phyloP scores from a whole-genome alignment of 2,888 invertebrate genomes.

The Dyspetes luteomarginatus region DNA sequence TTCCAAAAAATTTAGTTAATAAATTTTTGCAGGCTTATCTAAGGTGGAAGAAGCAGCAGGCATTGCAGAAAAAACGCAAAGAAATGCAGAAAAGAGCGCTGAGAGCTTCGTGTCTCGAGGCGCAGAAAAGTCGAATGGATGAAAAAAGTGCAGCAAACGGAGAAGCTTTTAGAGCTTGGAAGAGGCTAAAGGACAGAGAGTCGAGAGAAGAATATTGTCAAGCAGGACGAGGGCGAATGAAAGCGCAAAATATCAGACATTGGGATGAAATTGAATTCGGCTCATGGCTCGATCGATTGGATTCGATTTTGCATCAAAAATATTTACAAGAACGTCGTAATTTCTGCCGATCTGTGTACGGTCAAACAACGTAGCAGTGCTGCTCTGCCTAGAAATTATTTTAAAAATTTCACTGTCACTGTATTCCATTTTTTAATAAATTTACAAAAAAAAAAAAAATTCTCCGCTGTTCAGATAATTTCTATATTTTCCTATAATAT shows the following conservation, averaged over 20 bases:
- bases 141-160: conserved; percentile 58
- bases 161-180: conserved; percentile 58
- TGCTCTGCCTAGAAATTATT: conserved; percentile 27
- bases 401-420: too few relatives aligned
- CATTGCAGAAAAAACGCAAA: conserved; percentile 29
- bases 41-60: conserved; percentile 44
- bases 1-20: conserved; percentile 13
- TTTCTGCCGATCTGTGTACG: conserved; percentile 70
- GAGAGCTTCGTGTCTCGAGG: neutral
- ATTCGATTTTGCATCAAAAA: conserved; percentile 70
- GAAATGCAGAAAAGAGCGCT: conserved; percentile 38
- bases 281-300: conserved; percentile 70
- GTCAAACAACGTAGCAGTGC: conserved; percentile 68
- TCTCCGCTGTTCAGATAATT: neutral
- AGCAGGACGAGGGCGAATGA: neutral
- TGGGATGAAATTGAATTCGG: conserved; percentile 57
- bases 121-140: conserved; percentile 29
- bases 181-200: conserved; percentile 51
- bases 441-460: conserved; percentile 13
- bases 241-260: neutral
- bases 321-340: conserved; percentile 70
- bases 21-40: conserved; percentile 25
- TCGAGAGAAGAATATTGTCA: conserved; percentile 28
- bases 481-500: conserved; percentile 35
- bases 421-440: too few relatives aligned